These are phyloP conservation scores for Isoperla grammatica DNA, from an alignment of 2,888 invertebrate genomes.

Conservation along the genomic window DNA sequence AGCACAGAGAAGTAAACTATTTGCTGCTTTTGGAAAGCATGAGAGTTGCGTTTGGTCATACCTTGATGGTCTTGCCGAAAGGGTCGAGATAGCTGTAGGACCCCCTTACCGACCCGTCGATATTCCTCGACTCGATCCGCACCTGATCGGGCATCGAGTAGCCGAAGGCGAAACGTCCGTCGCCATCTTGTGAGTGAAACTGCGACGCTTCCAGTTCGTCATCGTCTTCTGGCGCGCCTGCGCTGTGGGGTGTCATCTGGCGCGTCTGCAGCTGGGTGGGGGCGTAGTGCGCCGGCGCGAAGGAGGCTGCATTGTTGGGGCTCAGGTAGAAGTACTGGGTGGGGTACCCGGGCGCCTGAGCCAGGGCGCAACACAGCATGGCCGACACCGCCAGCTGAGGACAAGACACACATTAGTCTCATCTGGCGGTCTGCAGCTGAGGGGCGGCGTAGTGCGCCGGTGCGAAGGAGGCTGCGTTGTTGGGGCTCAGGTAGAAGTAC, in stretches of 20 bases:
- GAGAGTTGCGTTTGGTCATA: no score
- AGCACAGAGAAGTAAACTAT: no score
- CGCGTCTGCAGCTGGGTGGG: not conserved
- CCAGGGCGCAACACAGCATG: not conserved
- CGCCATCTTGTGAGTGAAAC: constrained; percentile 60
- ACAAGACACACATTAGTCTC: no score
- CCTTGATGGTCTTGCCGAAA: constrained; percentile 55
- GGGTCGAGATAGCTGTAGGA: constrained; percentile 63
- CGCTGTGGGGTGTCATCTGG: constrained; percentile 38
- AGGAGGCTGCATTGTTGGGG: constrained; percentile 13
- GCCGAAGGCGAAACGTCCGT: constrained; percentile 66
- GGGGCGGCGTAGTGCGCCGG: not conserved
- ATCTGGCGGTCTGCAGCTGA: no score
- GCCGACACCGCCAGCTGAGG: not conserved
- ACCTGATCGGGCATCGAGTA: constrained; percentile 68
- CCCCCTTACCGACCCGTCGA: constrained; percentile 62
- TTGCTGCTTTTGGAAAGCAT: no score
- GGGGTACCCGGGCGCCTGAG: constrained; percentile 14
- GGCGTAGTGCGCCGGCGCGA: not conserved
- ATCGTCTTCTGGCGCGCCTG: constrained; percentile 55
- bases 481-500: constrained; percentile 21
- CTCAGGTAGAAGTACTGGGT: constrained; percentile 18
- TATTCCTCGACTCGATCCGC: constrained; percentile 63
- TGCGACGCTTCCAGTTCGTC: constrained; percentile 66
- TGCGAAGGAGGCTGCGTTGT: not conserved